Evolutionary conservation across 2,888 invertebrate genomes (phyloP).

Genomic region (Xylota segnis): DNA sequence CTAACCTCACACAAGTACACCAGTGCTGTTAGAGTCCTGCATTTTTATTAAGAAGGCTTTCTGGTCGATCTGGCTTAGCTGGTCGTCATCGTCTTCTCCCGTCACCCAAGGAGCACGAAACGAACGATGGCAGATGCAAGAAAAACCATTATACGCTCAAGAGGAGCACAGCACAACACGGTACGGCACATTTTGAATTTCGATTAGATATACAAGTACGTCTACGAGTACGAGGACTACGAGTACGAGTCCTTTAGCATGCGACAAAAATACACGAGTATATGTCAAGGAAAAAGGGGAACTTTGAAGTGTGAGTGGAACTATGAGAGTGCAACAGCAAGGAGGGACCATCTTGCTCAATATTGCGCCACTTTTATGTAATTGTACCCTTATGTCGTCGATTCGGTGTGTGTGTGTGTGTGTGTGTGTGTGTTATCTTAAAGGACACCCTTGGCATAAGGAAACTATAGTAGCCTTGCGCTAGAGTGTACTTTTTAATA

Average conservation of each 20-base stretch:
- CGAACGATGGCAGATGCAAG: slow-evolving; percentile 71
- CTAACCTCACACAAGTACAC: slow-evolving; percentile 42
- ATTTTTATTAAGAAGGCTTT: slow-evolving; percentile 51
- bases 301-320: slow-evolving; percentile 28
- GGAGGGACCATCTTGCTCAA: slow-evolving; percentile 37
- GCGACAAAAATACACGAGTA: slow-evolving; percentile 66
- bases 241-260: slow-evolving; percentile 70
- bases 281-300: slow-evolving; percentile 8
- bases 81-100: slow-evolving; percentile 50
- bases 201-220: slow-evolving; percentile 56
- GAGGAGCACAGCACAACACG: slow-evolving; percentile 48
- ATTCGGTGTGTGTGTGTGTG: slow-evolving; percentile 53
- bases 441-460: slow-evolving; percentile 71
- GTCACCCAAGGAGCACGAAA: slow-evolving; percentile 62
- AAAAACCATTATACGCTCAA: slow-evolving; percentile 52
- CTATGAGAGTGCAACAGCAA: neutral
- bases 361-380: slow-evolving; percentile 66
- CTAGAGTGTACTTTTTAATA: slow-evolving; percentile 23
- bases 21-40: slow-evolving; percentile 46
- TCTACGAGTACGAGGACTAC: too few relatives aligned
- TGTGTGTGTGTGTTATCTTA: slow-evolving; percentile 62
- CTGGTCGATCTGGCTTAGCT: slow-evolving; percentile 76
- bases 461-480: slow-evolving; percentile 52
- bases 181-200: slow-evolving; percentile 61
- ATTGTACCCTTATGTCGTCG: slow-evolving; percentile 60